phyloP scores from a whole-genome alignment of 37 sponge, comb jelly and placozoan genomes.

The Bolinopsis microptera region DNA sequence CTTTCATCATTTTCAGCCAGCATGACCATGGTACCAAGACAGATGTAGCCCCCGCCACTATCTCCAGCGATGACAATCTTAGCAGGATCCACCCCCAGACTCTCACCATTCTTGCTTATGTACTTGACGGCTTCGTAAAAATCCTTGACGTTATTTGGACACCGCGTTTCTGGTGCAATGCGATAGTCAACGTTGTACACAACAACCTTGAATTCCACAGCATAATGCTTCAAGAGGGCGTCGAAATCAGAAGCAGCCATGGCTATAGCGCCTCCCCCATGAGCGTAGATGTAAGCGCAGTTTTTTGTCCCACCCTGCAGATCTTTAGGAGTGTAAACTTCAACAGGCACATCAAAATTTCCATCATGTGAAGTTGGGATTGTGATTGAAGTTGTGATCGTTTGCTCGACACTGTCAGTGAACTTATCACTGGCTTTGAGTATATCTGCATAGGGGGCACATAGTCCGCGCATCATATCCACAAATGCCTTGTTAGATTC shows the following conservation, averaged over 20 bases:
- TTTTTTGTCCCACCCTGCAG: neutral
- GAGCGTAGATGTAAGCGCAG: neutral
- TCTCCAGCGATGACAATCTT: neutral
- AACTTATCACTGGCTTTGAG: neutral
- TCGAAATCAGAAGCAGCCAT: neutral
- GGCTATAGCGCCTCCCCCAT: neutral
- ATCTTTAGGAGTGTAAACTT: neutral
- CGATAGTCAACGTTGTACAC: slow-evolving; percentile 8
- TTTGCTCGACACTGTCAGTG: neutral
- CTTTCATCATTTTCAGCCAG: neutral
- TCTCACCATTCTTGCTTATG: neutral
- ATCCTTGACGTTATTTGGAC: slow-evolving; percentile 3
- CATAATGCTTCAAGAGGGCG: neutral
- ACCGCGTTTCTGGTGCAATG: neutral
- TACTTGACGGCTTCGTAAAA: neutral
- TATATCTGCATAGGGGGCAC: neutral
- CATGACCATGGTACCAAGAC: slow-evolving; percentile 7
- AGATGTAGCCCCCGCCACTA: slow-evolving; percentile 8
- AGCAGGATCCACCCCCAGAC: neutral
- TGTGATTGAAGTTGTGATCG: neutral
- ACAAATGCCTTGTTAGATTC: neutral
- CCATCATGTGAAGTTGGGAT: neutral
- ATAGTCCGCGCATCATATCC: neutral
- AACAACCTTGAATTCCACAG: neutral
- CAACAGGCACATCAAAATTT: neutral